Conservation (phyloP, 1,140 invertebrate genomes). For the Tribolium castaneum region DNA sequence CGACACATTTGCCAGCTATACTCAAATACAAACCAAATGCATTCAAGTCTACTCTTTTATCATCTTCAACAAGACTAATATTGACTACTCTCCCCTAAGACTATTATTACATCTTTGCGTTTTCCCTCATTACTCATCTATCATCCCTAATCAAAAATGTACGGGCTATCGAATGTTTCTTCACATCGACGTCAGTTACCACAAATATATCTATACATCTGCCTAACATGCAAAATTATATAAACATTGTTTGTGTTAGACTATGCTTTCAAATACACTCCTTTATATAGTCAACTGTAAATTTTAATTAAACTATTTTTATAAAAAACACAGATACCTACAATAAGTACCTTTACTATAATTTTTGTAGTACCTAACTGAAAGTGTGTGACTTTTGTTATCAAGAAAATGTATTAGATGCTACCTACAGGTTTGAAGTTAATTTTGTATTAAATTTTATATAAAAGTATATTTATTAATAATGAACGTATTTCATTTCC, state of each 20-base stretch:
- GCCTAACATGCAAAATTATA: constrained; percentile 13
- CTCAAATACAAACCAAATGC: too few species aligned
- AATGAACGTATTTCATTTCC: constrained; percentile 3
- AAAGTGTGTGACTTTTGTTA: constrained; percentile 24
- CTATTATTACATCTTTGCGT: not conserved
- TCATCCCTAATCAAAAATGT: not conserved
- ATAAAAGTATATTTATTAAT: constrained; percentile 44
- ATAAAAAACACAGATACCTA: constrained; percentile 4
- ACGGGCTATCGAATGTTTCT: constrained; percentile 12
- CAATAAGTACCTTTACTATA: not conserved
- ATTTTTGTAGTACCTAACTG: constrained; percentile 22
- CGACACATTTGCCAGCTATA: too few species aligned
- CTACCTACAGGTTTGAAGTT: constrained; percentile 35
- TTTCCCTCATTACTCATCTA: not conserved
- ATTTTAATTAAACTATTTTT: constrained; percentile 23
- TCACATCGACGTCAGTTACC: constrained; percentile 24
- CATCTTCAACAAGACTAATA: too few species aligned
- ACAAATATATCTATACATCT: constrained; percentile 6
- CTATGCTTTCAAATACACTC: constrained; percentile 18
- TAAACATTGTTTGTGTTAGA: constrained; percentile 1
- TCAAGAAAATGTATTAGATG: constrained; percentile 13
- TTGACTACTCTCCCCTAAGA: not conserved
- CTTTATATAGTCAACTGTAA: not conserved
- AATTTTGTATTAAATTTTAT: constrained; percentile 47
- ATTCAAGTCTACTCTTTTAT: too few species aligned